Base-by-base conservation (phyloP, 2,113 vertebrate species). In the Circaetus cinerascens region DNA sequence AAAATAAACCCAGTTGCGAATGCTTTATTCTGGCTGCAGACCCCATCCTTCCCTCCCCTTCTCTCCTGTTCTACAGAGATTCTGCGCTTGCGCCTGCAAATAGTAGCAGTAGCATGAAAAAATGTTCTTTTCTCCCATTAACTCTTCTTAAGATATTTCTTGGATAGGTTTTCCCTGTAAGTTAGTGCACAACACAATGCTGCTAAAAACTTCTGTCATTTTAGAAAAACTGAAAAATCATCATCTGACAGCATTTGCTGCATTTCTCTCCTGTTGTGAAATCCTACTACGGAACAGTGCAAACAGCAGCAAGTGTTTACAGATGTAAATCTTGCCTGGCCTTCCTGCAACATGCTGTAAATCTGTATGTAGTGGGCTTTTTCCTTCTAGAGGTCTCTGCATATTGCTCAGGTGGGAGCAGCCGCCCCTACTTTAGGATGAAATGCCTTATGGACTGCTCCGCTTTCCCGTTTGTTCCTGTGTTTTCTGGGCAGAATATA, bases 401-500 rank as follows among this genome's bases (percentile, higher is more conserved):
- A 2, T 8, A 7, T 23, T 41, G 20, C 53, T 80, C 20, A 60
- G 32, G 32, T 15, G 22, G 34, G 29, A 82, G n/a, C n/a, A 64
- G 43, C 32, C 0, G 0, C 9, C 18, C 32, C 13, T 15, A 3
- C 1, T 18, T 7, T 20, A 20, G 41, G 40, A 48, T 18, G 15
- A 67, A 74, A 79, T 73, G 34, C 19, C 15, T 55, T 48, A 10
- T 11, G 20, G 51, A 7, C 38, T n/a, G 15, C 48, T 82, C 78
- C 32, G 9, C 1, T 4, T 66, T 36, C 36, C 20, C 10, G 0
- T 41, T 92, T 41, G 5, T 23, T 64, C 32, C 32, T 46, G 43
- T 16, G 13, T n/a, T 83, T 74, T 76, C 48, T 83, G 59, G 50
- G 25, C n/a, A 83, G 53, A 48, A 15, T 26, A 2, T 10, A 22